Base-by-base conservation (phyloP, 2,113 vertebrate genomes). In the Neolamprologus caudopunctatus region DNA sequence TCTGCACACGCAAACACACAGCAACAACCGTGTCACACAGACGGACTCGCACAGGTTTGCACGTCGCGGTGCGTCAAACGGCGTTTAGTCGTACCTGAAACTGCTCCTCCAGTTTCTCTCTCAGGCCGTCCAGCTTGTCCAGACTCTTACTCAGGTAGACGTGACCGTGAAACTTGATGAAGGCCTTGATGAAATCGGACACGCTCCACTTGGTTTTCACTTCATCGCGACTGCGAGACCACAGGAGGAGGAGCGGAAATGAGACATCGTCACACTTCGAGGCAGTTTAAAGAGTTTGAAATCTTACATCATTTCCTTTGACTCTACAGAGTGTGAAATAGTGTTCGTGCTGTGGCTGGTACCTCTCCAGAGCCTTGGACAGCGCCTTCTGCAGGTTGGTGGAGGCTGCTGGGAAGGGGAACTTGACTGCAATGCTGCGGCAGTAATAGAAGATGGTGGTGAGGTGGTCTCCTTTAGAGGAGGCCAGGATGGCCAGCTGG, bases 381-480 rank as follows among this genome's bases (percentile, higher is more conserved):
- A 99, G 98, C 81, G 98, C 99, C 97, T 99, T 99, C 95, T 99
- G 98, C 93, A 99, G 96, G 94, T 99, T 99, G 90, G 99, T 99
- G 95, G 98, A 99, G 86, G 99, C 99, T 86, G 99, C 99, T 92
- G 99, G 99, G 96, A 99, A 99, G 84, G 99, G 99, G 94, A 99
- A 99, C 94, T 99, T 99, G 95, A 99, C 99, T 80, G 99, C 98
- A 80, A 99, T 99, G 97, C 99, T 99, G 97, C 99, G 98, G 96
- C 99, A 99, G 97, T 99, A 99, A 97, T 99, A 99, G 97, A 99
- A 99, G 96, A 99, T 99, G 88, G 99, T 99, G 95, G 98, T 99
- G 94, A 99, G 97, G 95, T 99, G 99, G 93, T 99, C 99, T 96
- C 99, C 99, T 96, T 99, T 99, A 82, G 99, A 99, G 85, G 99